Conservation (phyloP, 1,140 invertebrate genomes). For the Pomacea maculata region DNA sequence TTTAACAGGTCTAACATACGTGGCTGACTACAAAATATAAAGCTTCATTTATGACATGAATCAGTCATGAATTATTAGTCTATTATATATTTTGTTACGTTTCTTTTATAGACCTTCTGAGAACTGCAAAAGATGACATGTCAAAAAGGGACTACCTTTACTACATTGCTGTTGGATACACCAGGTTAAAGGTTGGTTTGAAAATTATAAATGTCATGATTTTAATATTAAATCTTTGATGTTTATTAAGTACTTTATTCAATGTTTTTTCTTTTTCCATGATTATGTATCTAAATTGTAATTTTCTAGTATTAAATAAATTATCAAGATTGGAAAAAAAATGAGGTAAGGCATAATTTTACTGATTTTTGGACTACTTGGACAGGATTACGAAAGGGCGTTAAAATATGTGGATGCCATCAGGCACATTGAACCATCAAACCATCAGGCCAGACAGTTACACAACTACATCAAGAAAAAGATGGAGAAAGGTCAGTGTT, state of each 20-base stretch:
- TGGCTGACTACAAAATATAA: no score
- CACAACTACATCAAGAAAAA: conserved; percentile 82
- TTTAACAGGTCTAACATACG: no score
- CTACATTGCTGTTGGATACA: conserved; percentile 92
- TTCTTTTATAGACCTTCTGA: conserved; percentile 74
- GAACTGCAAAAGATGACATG: conserved; percentile 75
- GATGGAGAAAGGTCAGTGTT: conserved; percentile 80
- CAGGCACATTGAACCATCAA: conserved; percentile 87
- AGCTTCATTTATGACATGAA: no score
- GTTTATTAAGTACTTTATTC: neutral
- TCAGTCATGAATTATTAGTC: no score
- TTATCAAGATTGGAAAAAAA: no score
- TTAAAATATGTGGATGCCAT: conserved; percentile 84
- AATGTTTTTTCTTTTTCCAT: no score
- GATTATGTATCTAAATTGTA: no score
- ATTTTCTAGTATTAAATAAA: no score
- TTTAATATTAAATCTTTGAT: neutral
- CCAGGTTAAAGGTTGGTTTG: conserved; percentile 75
- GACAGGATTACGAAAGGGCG: conserved; percentile 84
- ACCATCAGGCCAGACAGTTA: conserved; percentile 85
- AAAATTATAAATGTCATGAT: neutral
- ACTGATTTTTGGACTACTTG: conserved; percentile 15
- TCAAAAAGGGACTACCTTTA: conserved; percentile 90
- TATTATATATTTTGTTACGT: no score
- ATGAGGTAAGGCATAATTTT: neutral